Percentiles rank a stretch among this genome's conserved stretches.
phyloP scores from a whole-genome alignment of 2,113 vertebrate species.

The Sapayoa aenigma region DNA sequence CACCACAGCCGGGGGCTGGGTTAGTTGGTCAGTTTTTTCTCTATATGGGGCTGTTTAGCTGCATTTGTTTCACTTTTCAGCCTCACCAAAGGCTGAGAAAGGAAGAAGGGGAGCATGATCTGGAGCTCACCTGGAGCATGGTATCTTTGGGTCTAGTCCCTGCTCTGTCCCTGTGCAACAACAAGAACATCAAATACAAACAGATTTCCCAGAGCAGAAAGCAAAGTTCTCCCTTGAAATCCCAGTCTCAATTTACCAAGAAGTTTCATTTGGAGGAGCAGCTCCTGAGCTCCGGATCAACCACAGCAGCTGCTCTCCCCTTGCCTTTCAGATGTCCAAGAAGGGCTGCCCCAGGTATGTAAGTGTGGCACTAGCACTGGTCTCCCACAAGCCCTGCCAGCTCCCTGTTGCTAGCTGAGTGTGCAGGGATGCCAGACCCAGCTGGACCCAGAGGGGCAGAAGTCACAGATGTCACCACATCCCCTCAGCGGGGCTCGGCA shows the following conservation, averaged over 20 bases:
- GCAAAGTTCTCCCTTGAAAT: background rate
- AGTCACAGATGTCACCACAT: background rate
- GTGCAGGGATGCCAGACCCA: fast-evolving
- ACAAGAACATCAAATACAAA: background rate
- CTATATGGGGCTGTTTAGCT: background rate
- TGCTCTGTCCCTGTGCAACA: background rate
- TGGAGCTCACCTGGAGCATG: background rate
- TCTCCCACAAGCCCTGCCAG: background rate
- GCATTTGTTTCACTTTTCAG: background rate
- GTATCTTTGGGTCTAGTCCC: background rate
- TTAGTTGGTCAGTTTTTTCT: too few relatives aligned
- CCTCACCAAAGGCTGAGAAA: background rate
- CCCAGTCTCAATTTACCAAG: background rate
- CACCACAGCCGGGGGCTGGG: background rate
- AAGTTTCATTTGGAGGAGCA: background rate
- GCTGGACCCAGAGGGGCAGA: too few relatives aligned
- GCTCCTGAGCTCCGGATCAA: fast-evolving
- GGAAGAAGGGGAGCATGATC: background rate
- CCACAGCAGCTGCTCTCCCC: background rate
- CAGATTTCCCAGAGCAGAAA: background rate
- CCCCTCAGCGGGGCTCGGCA: background rate
- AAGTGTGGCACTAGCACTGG: background rate
- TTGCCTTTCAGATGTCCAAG: background rate
- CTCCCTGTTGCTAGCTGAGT: fast-evolving
- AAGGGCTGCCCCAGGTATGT: fast-evolving